Evolutionary conservation across 2,888 invertebrate species (phyloP).

Genomic region (Spilosoma lubricipeda): DNA sequence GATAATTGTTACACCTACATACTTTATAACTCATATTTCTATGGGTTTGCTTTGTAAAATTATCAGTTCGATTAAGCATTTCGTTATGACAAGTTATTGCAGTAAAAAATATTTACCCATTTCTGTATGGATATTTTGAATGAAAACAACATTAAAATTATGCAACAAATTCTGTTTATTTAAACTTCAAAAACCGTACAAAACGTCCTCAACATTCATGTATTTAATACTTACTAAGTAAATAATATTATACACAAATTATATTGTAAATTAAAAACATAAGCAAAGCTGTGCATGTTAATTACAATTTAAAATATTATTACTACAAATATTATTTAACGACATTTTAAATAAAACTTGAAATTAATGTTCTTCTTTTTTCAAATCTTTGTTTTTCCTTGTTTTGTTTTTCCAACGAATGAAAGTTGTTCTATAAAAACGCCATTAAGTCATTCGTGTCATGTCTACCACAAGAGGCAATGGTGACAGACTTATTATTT

Average conservation of each 20-base stretch:
- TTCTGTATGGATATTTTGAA: constrained; percentile 7
- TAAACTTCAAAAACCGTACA: constrained; percentile 56
- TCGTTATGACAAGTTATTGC: too few species aligned
- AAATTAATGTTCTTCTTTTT: background rate
- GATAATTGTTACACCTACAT: too few species aligned
- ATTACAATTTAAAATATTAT: constrained; percentile 36
- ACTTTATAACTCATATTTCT: too few species aligned
- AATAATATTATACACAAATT: constrained; percentile 33
- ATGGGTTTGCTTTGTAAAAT: too few species aligned
- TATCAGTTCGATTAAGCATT: too few species aligned
- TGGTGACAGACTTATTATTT: constrained; percentile 19
- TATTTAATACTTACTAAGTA: constrained; percentile 43
- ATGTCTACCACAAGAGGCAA: background rate
- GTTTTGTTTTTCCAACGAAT: background rate
- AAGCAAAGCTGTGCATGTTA: constrained; percentile 53
- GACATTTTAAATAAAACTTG: background rate
- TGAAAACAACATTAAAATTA: constrained; percentile 36
- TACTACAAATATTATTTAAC: constrained; percentile 16
- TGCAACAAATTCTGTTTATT: constrained; percentile 55
- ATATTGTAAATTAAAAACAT: constrained; percentile 30
- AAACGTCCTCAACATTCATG: constrained; percentile 38
- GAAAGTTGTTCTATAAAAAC: background rate
- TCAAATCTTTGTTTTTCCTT: background rate
- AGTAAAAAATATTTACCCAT: background rate
- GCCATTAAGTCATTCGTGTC: background rate